phyloP scores from a whole-genome alignment of 92 coral and sea anemone genomes.

The Epizoanthus fatuus region DNA sequence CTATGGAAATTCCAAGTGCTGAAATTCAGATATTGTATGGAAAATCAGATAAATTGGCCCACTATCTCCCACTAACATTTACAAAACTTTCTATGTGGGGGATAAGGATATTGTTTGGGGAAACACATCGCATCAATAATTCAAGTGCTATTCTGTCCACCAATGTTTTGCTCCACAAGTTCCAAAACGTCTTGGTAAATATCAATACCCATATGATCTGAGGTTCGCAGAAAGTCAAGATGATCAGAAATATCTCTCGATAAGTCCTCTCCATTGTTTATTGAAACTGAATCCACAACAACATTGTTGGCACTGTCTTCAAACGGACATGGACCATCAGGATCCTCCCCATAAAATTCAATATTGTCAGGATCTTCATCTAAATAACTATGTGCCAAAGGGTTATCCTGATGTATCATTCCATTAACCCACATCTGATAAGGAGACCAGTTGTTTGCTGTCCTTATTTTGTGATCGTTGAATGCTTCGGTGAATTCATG shows the following conservation, averaged over 20 bases:
- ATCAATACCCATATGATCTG: conserved; percentile 39
- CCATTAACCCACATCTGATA: conserved; percentile 80
- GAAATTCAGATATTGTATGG: not conserved
- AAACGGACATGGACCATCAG: conserved; percentile 50
- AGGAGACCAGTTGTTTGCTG: conserved; percentile 66
- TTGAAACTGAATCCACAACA: conserved; percentile 45
- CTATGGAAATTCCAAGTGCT: not conserved
- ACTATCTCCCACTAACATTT: conserved; percentile 25
- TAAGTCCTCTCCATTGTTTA: conserved; percentile 36
- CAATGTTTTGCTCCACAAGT: not conserved
- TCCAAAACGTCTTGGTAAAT: conserved; percentile 27
- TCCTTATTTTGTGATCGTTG: conserved; percentile 56
- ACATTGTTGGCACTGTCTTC: conserved; percentile 39
- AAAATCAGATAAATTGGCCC: conserved; percentile 18
- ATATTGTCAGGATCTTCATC: conserved; percentile 60
- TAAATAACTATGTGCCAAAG: conserved; percentile 56
- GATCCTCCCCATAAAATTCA: conserved; percentile 55
- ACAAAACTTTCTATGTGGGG: conserved; percentile 14
- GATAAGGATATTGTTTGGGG: conserved; percentile 20
- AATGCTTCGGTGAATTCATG: conserved; percentile 50
- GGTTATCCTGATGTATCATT: conserved; percentile 63
- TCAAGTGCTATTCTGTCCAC: conserved; percentile 33
- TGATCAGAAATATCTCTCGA: conserved; percentile 6
- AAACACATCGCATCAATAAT: conserved; percentile 24
- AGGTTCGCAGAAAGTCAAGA: conserved; percentile 13